These are phyloP conservation scores for Adela reaumurella DNA, from an alignment of 2,888 invertebrate species.

Conservation along the genomic window DNA sequence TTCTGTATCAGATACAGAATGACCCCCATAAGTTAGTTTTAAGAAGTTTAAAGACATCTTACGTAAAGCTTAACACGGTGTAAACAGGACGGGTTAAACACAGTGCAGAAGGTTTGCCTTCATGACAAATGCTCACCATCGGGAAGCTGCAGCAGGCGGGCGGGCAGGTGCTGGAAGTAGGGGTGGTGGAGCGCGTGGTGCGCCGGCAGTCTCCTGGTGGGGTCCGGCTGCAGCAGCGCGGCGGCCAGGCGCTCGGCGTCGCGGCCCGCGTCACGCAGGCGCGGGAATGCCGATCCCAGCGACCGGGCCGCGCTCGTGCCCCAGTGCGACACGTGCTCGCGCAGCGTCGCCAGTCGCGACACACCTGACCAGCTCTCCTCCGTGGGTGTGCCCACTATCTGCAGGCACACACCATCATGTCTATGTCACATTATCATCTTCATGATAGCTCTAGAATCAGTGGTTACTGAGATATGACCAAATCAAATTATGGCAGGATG, in stretches of 20 bases:
- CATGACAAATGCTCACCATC: constrained; percentile 66
- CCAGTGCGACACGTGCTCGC: constrained; percentile 58
- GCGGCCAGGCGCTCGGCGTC: constrained; percentile 87
- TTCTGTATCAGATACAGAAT: no score
- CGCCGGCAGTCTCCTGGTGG: constrained; percentile 82
- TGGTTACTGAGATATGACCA: background rate
- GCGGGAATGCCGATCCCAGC: constrained; percentile 83
- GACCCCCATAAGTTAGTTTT: no score
- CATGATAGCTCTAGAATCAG: constrained; percentile 2
- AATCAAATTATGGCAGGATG: no score
- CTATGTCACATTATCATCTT: no score
- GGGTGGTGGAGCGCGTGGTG: constrained; percentile 81
- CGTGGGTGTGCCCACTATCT: constrained; percentile 92
- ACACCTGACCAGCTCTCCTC: constrained; percentile 94
- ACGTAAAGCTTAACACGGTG: no score
- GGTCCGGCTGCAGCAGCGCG: constrained; percentile 82
- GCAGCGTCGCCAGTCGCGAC: constrained; percentile 80
- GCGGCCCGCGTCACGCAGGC: constrained; percentile 80
- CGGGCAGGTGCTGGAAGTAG: constrained; percentile 89
- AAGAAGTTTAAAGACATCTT: no score
- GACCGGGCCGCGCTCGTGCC: constrained; percentile 71
- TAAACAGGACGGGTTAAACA: no score
- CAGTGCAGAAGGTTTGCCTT: background rate
- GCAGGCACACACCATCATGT: no score
- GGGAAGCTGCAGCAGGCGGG: constrained; percentile 84